A percentile compares a stretch with the other conserved stretches of the same genome.
Evolutionary conservation across 2,888 invertebrate genomes (phyloP).

Genomic region (Hydrotaea diabolus): DNA sequence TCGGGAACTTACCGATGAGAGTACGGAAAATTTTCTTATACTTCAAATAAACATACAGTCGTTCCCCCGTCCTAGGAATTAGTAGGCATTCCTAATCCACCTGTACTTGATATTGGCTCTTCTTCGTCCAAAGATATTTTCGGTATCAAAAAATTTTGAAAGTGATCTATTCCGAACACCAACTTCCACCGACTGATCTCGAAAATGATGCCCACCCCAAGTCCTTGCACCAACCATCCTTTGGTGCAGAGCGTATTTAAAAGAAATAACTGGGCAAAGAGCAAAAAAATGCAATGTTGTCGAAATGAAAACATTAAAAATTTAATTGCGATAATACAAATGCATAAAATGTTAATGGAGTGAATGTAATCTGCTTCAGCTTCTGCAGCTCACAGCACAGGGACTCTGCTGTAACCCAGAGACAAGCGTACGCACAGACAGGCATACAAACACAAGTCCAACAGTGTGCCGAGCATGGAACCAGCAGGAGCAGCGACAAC

Average conservation of each 20-base stretch:
- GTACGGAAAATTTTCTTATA: no score
- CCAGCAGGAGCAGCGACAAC: constrained; percentile 43
- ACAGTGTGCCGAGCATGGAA: constrained; percentile 6
- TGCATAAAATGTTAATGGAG: constrained; percentile 80
- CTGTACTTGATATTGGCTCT: no score
- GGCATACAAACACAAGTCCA: neutral
- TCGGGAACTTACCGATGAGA: no score
- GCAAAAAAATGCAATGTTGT: constrained; percentile 65
- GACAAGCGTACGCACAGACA: constrained; percentile 24
- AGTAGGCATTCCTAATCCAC: no score
- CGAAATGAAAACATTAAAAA: constrained; percentile 79
- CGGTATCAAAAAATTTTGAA: no score
- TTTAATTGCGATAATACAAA: constrained; percentile 80
- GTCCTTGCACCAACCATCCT: neutral
- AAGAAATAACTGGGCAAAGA: constrained; percentile 25
- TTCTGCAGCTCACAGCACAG: constrained; percentile 66
- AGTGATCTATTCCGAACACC: no score
- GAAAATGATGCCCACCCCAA: no score
- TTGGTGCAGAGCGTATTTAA: neutral
- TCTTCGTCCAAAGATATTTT: no score
- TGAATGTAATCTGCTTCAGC: constrained; percentile 75
- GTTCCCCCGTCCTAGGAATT: no score
- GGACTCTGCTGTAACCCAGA: constrained; percentile 9
- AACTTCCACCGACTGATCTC: no score
- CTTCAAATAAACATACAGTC: no score